phyloP scores from a whole-genome alignment of 1,140 invertebrate genomes.

The Hyposmocoma kahamanoa region DNA sequence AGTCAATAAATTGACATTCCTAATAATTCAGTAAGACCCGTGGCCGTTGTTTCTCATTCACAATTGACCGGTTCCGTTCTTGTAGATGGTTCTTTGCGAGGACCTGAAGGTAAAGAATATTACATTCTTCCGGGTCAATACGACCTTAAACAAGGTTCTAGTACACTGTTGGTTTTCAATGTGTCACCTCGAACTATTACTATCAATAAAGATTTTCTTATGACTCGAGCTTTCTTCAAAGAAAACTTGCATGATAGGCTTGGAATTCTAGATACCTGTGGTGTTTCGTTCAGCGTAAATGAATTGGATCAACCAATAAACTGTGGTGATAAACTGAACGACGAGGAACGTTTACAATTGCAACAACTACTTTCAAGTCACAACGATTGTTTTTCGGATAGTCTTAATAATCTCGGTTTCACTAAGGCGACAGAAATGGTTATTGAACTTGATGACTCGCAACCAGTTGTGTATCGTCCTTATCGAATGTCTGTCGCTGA shows the following conservation, averaged over 20 bases:
- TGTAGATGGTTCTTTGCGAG: conserved; percentile 2
- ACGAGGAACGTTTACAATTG: conserved; percentile 1
- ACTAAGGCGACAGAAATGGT: conserved; percentile 15
- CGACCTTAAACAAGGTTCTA: neutral
- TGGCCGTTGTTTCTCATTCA: neutral
- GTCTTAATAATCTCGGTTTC: conserved; percentile 15
- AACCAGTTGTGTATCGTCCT: conserved; percentile 22
- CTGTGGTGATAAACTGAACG: neutral
- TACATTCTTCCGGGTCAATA: neutral
- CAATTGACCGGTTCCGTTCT: neutral
- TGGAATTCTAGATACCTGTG: neutral
- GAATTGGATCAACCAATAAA: conserved; percentile 4
- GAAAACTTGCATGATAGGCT: neutral
- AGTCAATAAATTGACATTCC: neutral
- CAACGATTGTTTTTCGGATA: conserved; percentile 23
- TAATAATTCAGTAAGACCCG: neutral
- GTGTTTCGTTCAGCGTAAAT: neutral
- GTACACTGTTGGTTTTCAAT: neutral
- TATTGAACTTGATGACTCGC: conserved; percentile 17
- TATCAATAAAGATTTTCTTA: neutral
- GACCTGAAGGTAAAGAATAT: conserved; percentile 4
- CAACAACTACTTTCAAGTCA: conserved; percentile 11
- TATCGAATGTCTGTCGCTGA: conserved; percentile 22
- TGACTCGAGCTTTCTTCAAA: conserved; percentile 3
- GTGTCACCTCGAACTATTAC: neutral